phyloP scores from a whole-genome alignment of 2,888 invertebrate species.

The Tiliacea citrago region DNA sequence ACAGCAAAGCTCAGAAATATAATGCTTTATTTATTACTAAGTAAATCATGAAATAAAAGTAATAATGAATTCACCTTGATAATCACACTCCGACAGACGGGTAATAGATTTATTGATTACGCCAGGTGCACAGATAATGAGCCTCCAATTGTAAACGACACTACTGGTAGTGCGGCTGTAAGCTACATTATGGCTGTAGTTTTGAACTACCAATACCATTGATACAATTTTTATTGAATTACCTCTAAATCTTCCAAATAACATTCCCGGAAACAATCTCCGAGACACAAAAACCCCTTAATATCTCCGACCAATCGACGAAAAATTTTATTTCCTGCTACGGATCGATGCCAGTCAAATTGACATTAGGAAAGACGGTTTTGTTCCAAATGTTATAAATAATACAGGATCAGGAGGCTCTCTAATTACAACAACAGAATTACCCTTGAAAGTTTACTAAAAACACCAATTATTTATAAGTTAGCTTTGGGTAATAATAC shows the following conservation, averaged over 20 bases:
- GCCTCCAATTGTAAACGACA: too few species aligned
- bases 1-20: too few species aligned
- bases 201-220: neutral
- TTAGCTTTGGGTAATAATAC: slow-evolving; percentile 44
- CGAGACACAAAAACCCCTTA: slow-evolving; percentile 29
- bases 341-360: slow-evolving; percentile 49
- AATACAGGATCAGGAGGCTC: slow-evolving; percentile 25
- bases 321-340: slow-evolving; percentile 25
- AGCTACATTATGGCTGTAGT: neutral
- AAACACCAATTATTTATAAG: slow-evolving; percentile 58
- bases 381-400: slow-evolving; percentile 43
- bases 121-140: too few species aligned
- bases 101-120: too few species aligned
- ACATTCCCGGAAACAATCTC: neutral
- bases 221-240: slow-evolving; percentile 3
- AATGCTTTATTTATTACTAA: too few species aligned
- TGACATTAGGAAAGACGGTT: slow-evolving; percentile 43
- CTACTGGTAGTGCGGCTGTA: too few species aligned
- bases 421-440: slow-evolving; percentile 45
- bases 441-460: slow-evolving; percentile 50
- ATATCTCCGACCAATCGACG: slow-evolving; percentile 30
- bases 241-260: slow-evolving; percentile 11
- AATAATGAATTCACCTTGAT: too few species aligned
- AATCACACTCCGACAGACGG: too few species aligned
- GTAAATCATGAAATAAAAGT: too few species aligned